These are phyloP conservation scores for Julus scanicus DNA, from an alignment of 2,888 invertebrate species.

Conservation along the genomic window DNA sequence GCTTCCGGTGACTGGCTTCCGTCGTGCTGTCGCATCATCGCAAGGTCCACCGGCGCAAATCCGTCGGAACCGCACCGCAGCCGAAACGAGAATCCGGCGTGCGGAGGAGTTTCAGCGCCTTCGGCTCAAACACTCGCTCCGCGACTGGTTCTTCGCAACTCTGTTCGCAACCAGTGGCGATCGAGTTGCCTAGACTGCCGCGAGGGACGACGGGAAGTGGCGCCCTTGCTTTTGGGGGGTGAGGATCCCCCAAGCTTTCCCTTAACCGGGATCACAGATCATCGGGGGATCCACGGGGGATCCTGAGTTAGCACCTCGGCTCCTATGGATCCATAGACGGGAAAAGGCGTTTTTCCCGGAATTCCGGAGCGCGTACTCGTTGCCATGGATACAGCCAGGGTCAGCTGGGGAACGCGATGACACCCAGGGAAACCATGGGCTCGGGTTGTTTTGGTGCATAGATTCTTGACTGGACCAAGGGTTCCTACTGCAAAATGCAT, in stretches of 20 bases:
- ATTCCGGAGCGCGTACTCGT: not conserved
- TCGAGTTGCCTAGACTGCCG: not conserved
- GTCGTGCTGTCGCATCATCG: not conserved
- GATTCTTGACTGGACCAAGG: too few species aligned
- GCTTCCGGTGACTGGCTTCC: not conserved
- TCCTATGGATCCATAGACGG: not conserved
- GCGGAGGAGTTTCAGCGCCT: not conserved
- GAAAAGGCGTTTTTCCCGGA: not conserved
- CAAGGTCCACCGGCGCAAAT: not conserved
- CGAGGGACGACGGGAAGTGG: not conserved
- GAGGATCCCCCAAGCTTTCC: not conserved
- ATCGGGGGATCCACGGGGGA: not conserved
- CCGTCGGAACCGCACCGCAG: not conserved
- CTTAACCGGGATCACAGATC: not conserved
- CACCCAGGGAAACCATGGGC: not conserved
- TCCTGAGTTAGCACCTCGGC: not conserved
- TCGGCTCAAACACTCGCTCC: not conserved
- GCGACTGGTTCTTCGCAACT: not conserved
- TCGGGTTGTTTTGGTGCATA: too few species aligned
- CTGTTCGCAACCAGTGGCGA: slow-evolving; percentile 27
- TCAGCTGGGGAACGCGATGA: not conserved
- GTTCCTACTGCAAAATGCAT: too few species aligned
- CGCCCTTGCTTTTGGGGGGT: not conserved
- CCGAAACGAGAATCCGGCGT: not conserved
- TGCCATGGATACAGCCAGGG: not conserved